These are phyloP conservation scores for Haemorhous mexicanus DNA, from an alignment of 2,113 vertebrate species.

Conservation along the genomic window DNA sequence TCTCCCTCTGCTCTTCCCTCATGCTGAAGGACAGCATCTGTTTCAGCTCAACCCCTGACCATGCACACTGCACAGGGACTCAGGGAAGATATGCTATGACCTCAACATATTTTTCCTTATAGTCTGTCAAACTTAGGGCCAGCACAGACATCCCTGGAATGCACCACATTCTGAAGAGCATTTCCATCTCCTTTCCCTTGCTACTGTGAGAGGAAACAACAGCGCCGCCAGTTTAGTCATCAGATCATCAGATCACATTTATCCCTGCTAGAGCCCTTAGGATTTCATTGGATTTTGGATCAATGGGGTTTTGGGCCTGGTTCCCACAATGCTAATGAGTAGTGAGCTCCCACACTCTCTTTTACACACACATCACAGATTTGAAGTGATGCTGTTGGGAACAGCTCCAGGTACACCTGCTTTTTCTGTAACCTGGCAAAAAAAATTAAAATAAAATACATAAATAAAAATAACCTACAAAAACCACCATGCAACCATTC, in stretches of 20 bases:
- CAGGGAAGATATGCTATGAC: neutral
- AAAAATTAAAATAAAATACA: neutral
- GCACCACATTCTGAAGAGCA: neutral
- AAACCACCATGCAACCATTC: neutral
- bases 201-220: neutral
- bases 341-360: neutral
- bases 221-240: neutral
- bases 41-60: neutral
- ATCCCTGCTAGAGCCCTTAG: neutral
- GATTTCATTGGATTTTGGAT: conserved; percentile 18
- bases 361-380: neutral
- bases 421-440: neutral
- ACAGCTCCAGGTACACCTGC: neutral
- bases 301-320: neutral
- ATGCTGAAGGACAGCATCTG: neutral
- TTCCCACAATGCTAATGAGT: neutral
- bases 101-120: neutral
- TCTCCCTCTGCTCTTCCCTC: neutral
- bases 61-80: neutral
- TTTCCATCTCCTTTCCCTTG: neutral
- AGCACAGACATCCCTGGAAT: neutral
- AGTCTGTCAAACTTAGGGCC: neutral
- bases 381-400: neutral
- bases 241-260: neutral
- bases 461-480: neutral